Base-by-base conservation (phyloP, 23 tunicate species). In the Styela plicata region DNA sequence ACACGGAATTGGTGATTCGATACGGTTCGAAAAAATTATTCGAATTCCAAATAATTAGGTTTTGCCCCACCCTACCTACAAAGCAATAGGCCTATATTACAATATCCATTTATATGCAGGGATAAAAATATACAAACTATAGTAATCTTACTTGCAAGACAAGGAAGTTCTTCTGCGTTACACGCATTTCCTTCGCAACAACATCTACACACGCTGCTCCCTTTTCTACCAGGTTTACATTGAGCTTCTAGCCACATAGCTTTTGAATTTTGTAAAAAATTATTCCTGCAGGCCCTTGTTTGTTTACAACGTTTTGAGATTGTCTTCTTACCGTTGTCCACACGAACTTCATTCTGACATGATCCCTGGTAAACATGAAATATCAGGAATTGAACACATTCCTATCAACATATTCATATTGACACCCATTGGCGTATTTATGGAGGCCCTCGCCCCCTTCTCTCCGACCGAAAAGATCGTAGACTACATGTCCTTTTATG, bases 191-290 rank as follows among this genome's bases (percentile, higher is more conserved):
- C 92, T 27, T 30, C 62, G 44, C 92, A 88, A 57, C 92, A 88
- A 79, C 92, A 88, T 29, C 92, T 44, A 64, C 92, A 88, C 30
- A 88, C 92, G 65, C 92, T 88, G 87, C 83, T 88, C 5, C 37
- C 69, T 2, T 77, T 69, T 13, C 13, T 44, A 18, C 86, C 67
- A 23, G 92, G 87, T 10, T 73, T 34, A 52, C 92, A 88, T 78
- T 88, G 92, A 2, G 92, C 77, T 3, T 82, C 83, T 27, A 29
- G 35, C 92, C 92, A 88, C 34, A 85, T 82, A 2, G 87, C 92
- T 70, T 70, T 34, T n/a, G 81, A 36, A 63, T 88, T 88, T 74
- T 88, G 92, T 2, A 83, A 32, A 68, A 63, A 88, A 63, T 88
- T 83, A 36, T 83, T 88, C 66, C 70, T 86, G 87, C 92, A 88